Evolutionary conservation across 2,113 vertebrate species (phyloP).

Genomic region (Nicator chloris): DNA sequence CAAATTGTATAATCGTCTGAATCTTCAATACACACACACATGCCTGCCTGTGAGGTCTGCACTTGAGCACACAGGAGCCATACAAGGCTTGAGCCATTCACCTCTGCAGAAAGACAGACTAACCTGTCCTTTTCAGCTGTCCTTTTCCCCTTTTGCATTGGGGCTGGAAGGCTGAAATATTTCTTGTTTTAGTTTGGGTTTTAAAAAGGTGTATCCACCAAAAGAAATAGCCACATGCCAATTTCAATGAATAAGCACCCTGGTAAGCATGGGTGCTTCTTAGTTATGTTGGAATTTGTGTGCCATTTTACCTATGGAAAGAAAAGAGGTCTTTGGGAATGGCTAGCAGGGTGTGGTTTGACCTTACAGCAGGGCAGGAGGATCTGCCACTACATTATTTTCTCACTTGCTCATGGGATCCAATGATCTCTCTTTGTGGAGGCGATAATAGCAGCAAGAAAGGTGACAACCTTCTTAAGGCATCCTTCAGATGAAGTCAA

Average conservation of each 20-base stretch:
- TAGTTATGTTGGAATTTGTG: background rate
- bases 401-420: background rate
- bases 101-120: background rate
- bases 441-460: background rate
- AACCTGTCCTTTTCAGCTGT: background rate
- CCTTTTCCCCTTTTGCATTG: background rate
- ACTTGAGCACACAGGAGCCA: background rate
- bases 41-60: background rate
- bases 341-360: background rate
- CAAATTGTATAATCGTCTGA: background rate
- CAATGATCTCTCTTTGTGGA: background rate
- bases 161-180: background rate
- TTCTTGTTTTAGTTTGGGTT: background rate
- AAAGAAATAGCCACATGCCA: background rate
- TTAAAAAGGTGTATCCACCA: background rate
- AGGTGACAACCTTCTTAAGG: background rate
- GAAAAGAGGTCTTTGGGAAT: background rate
- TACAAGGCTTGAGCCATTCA: background rate
- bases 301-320: rapidly evolving
- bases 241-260: background rate
- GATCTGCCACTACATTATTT: background rate
- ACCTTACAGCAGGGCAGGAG: background rate
- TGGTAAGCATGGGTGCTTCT: background rate
- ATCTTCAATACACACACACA: background rate
- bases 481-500: background rate